Percentiles rank a stretch among this genome's conserved stretches.
Conservation (phyloP, 2,113 vertebrate species). For the Leptodactylus fuscus region DNA sequence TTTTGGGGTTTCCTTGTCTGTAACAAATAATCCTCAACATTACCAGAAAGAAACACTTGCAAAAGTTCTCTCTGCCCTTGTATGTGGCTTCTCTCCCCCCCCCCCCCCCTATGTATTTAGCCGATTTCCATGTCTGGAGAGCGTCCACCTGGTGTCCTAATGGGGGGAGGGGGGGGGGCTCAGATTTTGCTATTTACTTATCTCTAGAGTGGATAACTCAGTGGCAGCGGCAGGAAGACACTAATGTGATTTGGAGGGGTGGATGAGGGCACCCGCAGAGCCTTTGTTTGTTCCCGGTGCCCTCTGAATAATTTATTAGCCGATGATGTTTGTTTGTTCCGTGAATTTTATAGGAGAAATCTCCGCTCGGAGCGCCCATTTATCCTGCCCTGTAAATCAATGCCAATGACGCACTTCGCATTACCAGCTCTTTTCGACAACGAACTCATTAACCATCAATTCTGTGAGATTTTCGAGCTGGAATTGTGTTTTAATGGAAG, state of each 20-base stretch:
- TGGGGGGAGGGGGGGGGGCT: not conserved
- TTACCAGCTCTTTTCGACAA: not conserved
- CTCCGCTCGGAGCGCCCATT: not conserved
- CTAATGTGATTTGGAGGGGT: conserved; percentile 40
- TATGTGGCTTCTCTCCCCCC: not conserved
- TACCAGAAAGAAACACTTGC: no score
- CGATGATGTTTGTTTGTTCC: conserved; percentile 40
- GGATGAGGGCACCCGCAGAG: not conserved
- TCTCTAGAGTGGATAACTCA: not conserved
- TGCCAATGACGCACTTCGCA: conserved; percentile 9
- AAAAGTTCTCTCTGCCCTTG: no score
- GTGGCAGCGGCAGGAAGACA: not conserved
- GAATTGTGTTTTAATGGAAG: conserved; percentile 20
- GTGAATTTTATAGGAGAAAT: conserved; percentile 3
- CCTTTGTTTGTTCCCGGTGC: conserved; percentile 12
- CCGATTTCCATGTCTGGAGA: no score
- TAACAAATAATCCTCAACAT: no score
- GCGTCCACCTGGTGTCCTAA: conserved; percentile 10
- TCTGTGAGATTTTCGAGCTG: not conserved
- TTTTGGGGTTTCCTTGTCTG: no score
- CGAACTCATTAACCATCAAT: conserved; percentile 36
- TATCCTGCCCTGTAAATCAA: conserved; percentile 26
- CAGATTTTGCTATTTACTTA: conserved; percentile 18
- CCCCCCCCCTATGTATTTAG: not conserved
- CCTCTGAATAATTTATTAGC: conserved; percentile 48